These are phyloP conservation scores for Acheta domesticus DNA, from an alignment of 2,888 invertebrate species.

Conservation along the genomic window DNA sequence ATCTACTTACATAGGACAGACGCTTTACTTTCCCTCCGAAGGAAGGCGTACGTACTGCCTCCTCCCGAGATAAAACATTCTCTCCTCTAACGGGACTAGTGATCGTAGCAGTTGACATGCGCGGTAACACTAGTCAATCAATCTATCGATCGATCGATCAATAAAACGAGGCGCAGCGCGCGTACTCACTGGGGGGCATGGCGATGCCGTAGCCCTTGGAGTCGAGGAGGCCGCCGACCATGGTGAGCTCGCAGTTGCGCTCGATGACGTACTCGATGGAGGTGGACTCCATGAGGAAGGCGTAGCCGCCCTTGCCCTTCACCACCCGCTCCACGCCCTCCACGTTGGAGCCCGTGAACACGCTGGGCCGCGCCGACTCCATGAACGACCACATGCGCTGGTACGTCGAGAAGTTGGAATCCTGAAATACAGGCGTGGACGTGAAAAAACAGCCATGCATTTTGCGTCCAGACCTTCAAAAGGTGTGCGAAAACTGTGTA, in stretches of 20 bases:
- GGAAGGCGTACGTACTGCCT: too few species aligned
- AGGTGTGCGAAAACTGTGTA: too few species aligned
- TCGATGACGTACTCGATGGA: slow-evolving; percentile 93
- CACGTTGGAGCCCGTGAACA: slow-evolving; percentile 79
- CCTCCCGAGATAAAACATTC: too few species aligned
- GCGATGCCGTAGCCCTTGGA: slow-evolving; percentile 96
- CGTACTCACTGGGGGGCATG: slow-evolving; percentile 77
- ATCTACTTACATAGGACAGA: too few species aligned
- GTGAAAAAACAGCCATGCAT: neutral
- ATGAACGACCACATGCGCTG: slow-evolving; percentile 95
- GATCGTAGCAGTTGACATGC: too few species aligned
- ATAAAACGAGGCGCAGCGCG: too few species aligned
- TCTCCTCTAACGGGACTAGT: too few species aligned
- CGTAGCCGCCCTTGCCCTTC: slow-evolving; percentile 82
- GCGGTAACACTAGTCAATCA: too few species aligned
- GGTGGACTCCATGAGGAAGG: slow-evolving; percentile 96
- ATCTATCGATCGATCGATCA: too few species aligned
- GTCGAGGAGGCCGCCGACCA: slow-evolving; percentile 88
- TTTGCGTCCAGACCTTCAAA: too few species aligned
- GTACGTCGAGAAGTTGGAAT: slow-evolving; percentile 90
- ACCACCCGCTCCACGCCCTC: slow-evolving; percentile 89
- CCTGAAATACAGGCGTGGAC: slow-evolving; percentile 52
- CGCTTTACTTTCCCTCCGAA: too few species aligned
- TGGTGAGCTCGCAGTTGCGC: slow-evolving; percentile 83
- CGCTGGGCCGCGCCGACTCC: slow-evolving; percentile 81